These are phyloP conservation scores for Nephotettix cincticeps DNA, from an alignment of 1,140 invertebrate species.

Conservation along the genomic window DNA sequence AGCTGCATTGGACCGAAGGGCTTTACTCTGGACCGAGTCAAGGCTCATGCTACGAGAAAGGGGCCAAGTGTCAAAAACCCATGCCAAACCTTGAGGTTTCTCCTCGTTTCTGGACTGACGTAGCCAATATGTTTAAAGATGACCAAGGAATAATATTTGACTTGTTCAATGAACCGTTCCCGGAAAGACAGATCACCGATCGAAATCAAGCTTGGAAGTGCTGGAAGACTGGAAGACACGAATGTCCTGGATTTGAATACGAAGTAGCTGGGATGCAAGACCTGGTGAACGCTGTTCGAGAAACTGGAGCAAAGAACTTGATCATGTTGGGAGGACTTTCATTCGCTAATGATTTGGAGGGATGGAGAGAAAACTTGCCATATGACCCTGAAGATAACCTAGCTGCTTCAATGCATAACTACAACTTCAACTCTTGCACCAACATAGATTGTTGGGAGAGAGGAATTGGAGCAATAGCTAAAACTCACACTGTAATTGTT, in stretches of 20 bases:
- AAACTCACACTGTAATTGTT: not conserved
- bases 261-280: not conserved
- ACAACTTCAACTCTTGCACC: not conserved
- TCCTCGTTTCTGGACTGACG: not conserved
- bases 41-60: not conserved
- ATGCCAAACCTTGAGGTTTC: not conserved
- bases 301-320: not conserved
- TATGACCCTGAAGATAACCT: not conserved
- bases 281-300: not conserved
- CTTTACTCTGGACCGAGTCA: not conserved
- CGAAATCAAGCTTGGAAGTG: not conserved
- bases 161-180: not conserved
- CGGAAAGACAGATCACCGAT: not conserved
- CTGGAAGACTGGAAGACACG: not conserved
- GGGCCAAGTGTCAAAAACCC: not conserved
- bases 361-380: not conserved
- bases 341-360: not conserved
- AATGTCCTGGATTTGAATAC: not conserved
- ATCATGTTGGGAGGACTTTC: not conserved
- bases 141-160: not conserved
- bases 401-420: not conserved
- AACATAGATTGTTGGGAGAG: not conserved
- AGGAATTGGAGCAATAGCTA: not conserved
- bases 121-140: slow-evolving; percentile 1
- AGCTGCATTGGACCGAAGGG: not conserved